Evolutionary conservation across 2,888 invertebrate species (phyloP).

Genomic region (Coelogynopora nodosa): DNA sequence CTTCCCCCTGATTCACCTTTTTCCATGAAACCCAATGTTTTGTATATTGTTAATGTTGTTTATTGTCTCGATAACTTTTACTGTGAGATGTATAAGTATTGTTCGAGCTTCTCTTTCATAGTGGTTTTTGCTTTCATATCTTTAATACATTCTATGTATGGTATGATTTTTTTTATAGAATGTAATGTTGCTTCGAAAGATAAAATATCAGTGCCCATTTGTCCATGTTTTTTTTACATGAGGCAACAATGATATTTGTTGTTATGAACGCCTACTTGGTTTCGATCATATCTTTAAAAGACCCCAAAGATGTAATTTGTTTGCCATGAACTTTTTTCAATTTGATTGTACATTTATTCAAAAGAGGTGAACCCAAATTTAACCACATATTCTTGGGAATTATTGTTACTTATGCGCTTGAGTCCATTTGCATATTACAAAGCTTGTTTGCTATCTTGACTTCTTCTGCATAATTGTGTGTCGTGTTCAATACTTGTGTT

Average conservation of each 20-base stretch:
- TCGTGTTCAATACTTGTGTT: not conserved
- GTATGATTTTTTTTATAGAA: not conserved
- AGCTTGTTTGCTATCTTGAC: slow-evolving; percentile 3
- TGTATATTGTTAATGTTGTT: no score
- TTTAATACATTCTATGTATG: slow-evolving; percentile 5
- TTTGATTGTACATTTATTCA: not conserved
- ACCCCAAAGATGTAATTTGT: not conserved
- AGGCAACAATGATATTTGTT: not conserved
- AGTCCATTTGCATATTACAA: slow-evolving; percentile 1
- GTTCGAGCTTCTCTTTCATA: not conserved
- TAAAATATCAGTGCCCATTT: no score
- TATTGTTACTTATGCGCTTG: not conserved
- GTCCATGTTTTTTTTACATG: no score
- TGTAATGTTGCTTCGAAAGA: not conserved
- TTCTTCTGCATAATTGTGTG: not conserved
- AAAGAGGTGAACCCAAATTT: not conserved
- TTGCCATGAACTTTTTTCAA: not conserved
- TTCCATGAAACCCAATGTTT: no score
- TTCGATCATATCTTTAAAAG: not conserved
- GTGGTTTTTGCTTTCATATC: not conserved
- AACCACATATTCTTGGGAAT: not conserved
- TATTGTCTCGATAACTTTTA: not conserved
- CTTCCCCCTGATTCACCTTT: slow-evolving; percentile 34
- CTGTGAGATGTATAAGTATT: slow-evolving; percentile 23
- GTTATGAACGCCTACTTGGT: not conserved